These are phyloP conservation scores for Mesembrinibis cayennensis DNA, from an alignment of 2,113 vertebrate genomes.

Conservation along the genomic window DNA sequence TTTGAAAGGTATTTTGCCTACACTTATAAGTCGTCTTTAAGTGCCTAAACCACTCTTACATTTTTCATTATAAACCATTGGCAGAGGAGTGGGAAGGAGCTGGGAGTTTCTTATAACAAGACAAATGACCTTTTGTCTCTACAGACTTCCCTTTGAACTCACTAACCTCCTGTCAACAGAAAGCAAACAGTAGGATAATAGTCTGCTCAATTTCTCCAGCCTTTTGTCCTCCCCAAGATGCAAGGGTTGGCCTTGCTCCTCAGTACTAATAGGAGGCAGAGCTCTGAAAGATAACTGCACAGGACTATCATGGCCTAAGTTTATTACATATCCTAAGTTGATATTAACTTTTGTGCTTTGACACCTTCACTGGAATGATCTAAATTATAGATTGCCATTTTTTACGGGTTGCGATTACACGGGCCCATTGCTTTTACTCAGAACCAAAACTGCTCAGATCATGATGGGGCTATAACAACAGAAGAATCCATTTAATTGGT, in stretches of 20 bases:
- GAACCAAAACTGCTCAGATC: neutral
- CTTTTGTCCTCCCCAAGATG: neutral
- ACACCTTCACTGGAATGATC: neutral
- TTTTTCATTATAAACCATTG: neutral
- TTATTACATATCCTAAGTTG: neutral
- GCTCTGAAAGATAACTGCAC: neutral
- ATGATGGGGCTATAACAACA: neutral
- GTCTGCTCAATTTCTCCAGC: neutral
- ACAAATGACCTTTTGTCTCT: conserved; percentile 17
- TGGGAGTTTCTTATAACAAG: neutral
- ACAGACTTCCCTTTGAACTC: conserved; percentile 1
- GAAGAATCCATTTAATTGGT: neutral
- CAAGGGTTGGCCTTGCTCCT: neutral
- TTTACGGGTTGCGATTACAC: neutral
- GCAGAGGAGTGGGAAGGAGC: neutral
- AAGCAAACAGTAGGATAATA: neutral
- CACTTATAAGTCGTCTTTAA: conserved; percentile 1
- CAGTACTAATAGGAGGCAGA: neutral
- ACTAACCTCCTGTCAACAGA: neutral
- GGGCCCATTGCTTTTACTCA: neutral
- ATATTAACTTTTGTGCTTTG: neutral
- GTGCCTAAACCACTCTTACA: neutral
- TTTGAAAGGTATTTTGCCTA: conserved; percentile 47
- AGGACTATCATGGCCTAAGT: neutral
- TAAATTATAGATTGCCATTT: neutral